Evolutionary conservation across 1,140 invertebrate genomes (phyloP).

Genomic region (Monomorium pharaonis): DNA sequence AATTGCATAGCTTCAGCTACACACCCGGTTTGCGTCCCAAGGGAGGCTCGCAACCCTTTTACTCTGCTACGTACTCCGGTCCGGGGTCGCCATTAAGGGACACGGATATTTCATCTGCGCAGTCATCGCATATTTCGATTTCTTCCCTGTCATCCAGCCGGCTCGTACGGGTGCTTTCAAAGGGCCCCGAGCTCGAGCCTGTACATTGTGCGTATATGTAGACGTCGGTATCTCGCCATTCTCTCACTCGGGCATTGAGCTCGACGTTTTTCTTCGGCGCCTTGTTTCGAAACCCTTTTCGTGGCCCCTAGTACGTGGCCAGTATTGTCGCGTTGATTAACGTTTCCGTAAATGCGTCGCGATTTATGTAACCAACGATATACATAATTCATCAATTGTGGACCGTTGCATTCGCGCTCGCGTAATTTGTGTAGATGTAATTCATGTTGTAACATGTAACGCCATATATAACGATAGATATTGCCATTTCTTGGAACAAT

Average conservation of each 20-base stretch:
- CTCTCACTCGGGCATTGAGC: constrained; percentile 21
- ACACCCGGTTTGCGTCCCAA: constrained; percentile 20
- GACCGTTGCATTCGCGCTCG: not conserved
- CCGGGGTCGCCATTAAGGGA: constrained; percentile 77
- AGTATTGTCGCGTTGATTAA: constrained; percentile 43
- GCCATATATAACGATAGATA: not conserved
- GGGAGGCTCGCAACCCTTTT: constrained; percentile 63
- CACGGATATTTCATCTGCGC: constrained; percentile 82
- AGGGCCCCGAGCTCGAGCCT: constrained; percentile 63
- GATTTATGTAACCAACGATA: constrained; percentile 23
- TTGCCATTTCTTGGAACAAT: not conserved
- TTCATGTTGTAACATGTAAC: not conserved
- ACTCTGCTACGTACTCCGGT: constrained; percentile 61
- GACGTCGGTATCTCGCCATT: constrained; percentile 40
- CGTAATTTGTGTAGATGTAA: constrained; percentile 6
- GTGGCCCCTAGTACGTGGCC: not conserved
- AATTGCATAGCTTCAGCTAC: constrained; percentile 40
- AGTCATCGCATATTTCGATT: constrained; percentile 83
- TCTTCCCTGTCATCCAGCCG: constrained; percentile 78
- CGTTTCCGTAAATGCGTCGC: constrained; percentile 44
- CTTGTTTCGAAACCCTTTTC: constrained; percentile 56
- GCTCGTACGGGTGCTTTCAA: constrained; percentile 76
- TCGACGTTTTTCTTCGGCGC: constrained; percentile 63
- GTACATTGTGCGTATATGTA: constrained; percentile 70
- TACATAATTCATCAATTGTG: constrained; percentile 17